Percentiles rank a stretch among this genome's conserved stretches.
Conservation (phyloP, 2,888 invertebrate genomes). For the Phengaris arion region DNA sequence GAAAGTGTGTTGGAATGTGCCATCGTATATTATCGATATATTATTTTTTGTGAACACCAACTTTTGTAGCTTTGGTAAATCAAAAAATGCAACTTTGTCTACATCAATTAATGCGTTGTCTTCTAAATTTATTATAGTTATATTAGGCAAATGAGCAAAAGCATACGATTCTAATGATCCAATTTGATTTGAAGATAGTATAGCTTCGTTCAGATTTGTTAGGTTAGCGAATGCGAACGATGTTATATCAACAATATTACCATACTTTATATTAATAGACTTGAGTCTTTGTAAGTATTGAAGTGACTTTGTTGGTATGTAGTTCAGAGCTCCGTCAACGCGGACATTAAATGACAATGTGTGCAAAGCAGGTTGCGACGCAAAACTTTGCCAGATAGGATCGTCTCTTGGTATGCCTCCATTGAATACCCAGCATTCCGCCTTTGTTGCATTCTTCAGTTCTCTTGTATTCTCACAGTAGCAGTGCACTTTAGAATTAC, state of each 20-base stretch:
- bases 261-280: conserved; percentile 85
- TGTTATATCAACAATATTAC: conserved; percentile 83
- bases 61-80: conserved; percentile 85
- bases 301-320: conserved; percentile 85
- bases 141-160: conserved; percentile 85
- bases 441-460: conserved; percentile 81
- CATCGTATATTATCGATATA: conserved; percentile 90
- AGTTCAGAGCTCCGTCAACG: conserved; percentile 83
- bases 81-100: conserved; percentile 85
- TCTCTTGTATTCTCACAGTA: conserved; percentile 81
- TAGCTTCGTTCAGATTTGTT: conserved; percentile 82
- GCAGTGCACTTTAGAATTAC: conserved; percentile 82
- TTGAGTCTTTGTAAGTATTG: conserved; percentile 83
- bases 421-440: conserved; percentile 88
- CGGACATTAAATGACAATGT: conserved; percentile 86
- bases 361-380: conserved; percentile 84
- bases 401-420: conserved; percentile 83
- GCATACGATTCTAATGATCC: conserved; percentile 83
- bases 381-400: conserved; percentile 86
- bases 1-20: conserved; percentile 86
- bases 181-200: conserved; percentile 85
- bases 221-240: conserved; percentile 87
- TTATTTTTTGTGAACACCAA: conserved; percentile 92
- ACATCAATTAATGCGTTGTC: conserved; percentile 88
- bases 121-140: conserved; percentile 85